Evolutionary conservation across 1,140 invertebrate genomes (phyloP).

Genomic region (Cotesia typhae): DNA sequence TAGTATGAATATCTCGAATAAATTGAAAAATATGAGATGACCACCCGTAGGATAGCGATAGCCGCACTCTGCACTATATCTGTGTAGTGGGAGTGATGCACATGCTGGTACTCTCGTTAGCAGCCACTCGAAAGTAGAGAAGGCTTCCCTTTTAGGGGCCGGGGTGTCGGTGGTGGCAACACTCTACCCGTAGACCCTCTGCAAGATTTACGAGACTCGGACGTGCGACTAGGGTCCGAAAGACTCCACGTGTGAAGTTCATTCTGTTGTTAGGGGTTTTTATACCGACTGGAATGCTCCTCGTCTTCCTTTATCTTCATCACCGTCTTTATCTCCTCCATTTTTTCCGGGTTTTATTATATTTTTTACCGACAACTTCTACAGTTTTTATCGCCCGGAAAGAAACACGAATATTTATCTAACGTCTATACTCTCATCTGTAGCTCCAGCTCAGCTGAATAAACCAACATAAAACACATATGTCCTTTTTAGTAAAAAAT

Average conservation of each 20-base stretch:
- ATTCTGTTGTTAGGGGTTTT: not conserved
- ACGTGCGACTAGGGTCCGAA: constrained; percentile 20
- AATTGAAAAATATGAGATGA: constrained; percentile 26
- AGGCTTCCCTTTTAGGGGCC: not conserved
- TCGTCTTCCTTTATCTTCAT: constrained; percentile 3
- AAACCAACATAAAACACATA: too few relatives aligned
- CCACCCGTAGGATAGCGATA: not conserved
- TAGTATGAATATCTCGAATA: constrained; percentile 10
- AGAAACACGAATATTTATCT: too few relatives aligned
- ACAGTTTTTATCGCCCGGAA: not conserved
- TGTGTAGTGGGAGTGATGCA: not conserved
- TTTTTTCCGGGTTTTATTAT: constrained; percentile 7
- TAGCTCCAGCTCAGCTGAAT: too few relatives aligned
- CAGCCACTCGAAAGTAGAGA: constrained; percentile 11
- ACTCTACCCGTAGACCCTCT: constrained; percentile 11
- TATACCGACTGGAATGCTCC: not conserved
- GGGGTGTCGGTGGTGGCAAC: not conserved
- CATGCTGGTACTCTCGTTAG: constrained; percentile 24
- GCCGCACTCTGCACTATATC: not conserved
- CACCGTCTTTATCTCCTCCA: not conserved
- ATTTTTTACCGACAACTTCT: not conserved
- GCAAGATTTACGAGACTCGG: constrained; percentile 30
- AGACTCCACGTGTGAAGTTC: constrained; percentile 16
- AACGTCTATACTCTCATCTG: too few relatives aligned
- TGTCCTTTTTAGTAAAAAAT: too few relatives aligned